Conservation (phyloP, 2,113 vertebrate species). For the Tringa solitaria region DNA sequence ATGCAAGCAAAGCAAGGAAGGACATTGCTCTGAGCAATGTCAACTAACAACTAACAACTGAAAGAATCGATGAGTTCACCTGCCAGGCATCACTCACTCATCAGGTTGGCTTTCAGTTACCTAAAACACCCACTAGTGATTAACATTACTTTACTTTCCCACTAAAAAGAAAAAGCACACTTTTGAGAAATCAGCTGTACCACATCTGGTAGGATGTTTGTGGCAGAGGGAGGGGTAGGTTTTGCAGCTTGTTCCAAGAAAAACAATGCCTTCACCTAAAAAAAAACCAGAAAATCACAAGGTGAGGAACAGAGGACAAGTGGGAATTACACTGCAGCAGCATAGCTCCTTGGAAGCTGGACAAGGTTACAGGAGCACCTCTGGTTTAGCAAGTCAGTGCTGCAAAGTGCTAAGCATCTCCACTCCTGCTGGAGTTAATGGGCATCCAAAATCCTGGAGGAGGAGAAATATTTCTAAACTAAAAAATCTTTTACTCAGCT, state of each 20-base stretch:
- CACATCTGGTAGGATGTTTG: neutral
- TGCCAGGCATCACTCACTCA: neutral
- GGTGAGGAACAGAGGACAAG: neutral
- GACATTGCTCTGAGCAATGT: neutral
- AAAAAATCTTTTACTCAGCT: neutral
- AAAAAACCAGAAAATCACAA: neutral
- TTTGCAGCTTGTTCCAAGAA: neutral
- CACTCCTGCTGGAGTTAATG: neutral
- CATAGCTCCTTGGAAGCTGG: neutral
- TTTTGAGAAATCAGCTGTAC: neutral
- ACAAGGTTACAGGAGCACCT: neutral
- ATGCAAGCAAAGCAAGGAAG: neutral
- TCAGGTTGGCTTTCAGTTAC: neutral
- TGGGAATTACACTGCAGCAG: conserved; percentile 3
- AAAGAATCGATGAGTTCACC: neutral
- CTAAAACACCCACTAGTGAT: neutral
- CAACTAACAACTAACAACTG: neutral
- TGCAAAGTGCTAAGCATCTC: neutral
- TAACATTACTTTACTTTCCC: neutral
- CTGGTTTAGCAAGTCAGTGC: neutral
- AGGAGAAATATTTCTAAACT: neutral
- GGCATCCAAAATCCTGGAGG: neutral
- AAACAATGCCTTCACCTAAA: neutral
- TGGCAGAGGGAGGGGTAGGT: neutral
- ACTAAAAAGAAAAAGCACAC: neutral